Conservation (phyloP, 2,888 invertebrate genomes). For the Cactoblastis cactorum region DNA sequence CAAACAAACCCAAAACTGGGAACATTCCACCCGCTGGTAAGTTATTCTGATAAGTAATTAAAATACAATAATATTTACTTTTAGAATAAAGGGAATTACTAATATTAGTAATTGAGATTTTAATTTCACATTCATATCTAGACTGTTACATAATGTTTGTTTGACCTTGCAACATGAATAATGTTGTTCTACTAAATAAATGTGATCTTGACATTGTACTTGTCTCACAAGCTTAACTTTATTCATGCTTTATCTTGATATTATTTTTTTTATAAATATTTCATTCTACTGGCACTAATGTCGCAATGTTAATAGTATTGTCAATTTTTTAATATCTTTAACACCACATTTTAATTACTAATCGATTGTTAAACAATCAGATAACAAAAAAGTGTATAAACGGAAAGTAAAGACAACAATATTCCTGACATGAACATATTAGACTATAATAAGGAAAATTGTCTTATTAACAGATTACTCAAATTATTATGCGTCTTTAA, state of each 20-base stretch:
- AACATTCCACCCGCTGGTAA: conserved; percentile 76
- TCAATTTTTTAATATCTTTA: too few species aligned
- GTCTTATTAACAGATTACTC: too few species aligned
- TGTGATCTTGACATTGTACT: neutral
- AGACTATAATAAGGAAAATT: too few species aligned
- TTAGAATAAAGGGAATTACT: neutral
- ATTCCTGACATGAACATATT: too few species aligned
- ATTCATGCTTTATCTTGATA: neutral
- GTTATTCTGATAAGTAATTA: conserved; percentile 26
- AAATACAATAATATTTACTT: neutral
- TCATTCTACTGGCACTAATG: too few species aligned
- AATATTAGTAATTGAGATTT: neutral
- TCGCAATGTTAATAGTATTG: too few species aligned
- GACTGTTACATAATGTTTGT: conserved; percentile 12
- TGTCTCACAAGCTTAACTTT: neutral
- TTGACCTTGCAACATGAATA: conserved; percentile 1
- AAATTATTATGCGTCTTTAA: too few species aligned
- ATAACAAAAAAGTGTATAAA: too few species aligned
- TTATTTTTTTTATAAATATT: neutral
- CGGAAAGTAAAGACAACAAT: too few species aligned
- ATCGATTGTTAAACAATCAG: too few species aligned
- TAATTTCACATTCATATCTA: neutral
- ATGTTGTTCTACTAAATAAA: neutral
- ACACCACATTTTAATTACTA: too few species aligned
- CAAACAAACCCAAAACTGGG: conserved; percentile 71